Evolutionary conservation across 2,888 invertebrate genomes (phyloP), one percentile per base, ranked within the genome.

Genomic region (Amphipoea lucens): DNA sequence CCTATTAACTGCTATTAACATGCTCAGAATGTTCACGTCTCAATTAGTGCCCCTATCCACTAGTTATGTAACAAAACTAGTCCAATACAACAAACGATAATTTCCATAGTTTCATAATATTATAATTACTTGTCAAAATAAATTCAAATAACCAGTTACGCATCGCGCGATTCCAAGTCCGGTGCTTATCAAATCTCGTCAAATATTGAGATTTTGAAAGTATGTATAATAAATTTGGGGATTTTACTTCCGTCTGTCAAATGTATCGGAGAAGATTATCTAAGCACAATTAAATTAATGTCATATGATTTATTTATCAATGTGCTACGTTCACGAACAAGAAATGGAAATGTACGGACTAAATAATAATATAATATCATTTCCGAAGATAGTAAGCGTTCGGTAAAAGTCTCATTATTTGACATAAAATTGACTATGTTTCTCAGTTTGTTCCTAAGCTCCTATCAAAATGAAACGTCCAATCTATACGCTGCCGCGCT

Each of bases 121-220:
- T 70, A 20, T 65, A 60, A 72, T 60, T 12, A 51, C 62, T 76
- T 79, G 69, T 74, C 62, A 63, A 83, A 70, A 87, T 87, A 83
- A 69, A 85, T 86, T 78, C 51, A 81, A 66, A 74, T 77, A 72
- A 82, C 62, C 12, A 72, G 60, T 42, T 78, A 57, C 69, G 6
- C 48, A 48, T 69, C 48, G 36, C 51, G 23, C 2, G 63, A 76
- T 42, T 48, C 29, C 42, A 57, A 83, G 36, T 23, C 54, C 45
- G 40, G 29, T 67, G 70, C 42, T 76, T 71, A 67, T 66, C 45
- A 72, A 80, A 75, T 82, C 73, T 70, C 42, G n/a, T 62, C 57
- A 60, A 72, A 84, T 81, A 69, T 82, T 51, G 23, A 65, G 36
- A 68, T 76, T 82, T 87, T 74, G 87, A 87, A 90, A 88, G 90